A percentile compares a stretch with the other conserved stretches of the same genome.
phyloP scores from a whole-genome alignment of 2,113 vertebrate species.

The Petaurus breviceps region DNA sequence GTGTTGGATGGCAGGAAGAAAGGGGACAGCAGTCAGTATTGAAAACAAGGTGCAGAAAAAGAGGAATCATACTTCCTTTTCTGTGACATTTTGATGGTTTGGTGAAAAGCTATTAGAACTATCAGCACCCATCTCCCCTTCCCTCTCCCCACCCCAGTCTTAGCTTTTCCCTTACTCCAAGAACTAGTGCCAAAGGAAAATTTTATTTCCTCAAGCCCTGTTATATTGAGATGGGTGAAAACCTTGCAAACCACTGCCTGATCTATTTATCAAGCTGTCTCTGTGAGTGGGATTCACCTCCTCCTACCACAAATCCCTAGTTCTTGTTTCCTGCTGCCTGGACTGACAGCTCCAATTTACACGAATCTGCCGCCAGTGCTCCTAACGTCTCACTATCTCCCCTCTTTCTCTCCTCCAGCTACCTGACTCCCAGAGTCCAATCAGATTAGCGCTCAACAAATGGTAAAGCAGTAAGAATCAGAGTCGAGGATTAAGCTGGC shows the following conservation, averaged over 20 bases:
- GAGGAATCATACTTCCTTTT: background rate
- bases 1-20: background rate
- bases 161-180: background rate
- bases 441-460: constrained; percentile 21
- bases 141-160: background rate
- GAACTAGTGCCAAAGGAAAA: background rate
- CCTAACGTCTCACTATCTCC: background rate
- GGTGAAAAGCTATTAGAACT: constrained; percentile 7
- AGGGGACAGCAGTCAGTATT: background rate
- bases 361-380: background rate
- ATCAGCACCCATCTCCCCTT: background rate
- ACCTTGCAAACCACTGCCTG: constrained; percentile 33
- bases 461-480: background rate
- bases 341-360: constrained; percentile 24
- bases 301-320: constrained; percentile 14
- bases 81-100: constrained; percentile 19
- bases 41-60: background rate
- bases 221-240: background rate
- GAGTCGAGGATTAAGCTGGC: background rate
- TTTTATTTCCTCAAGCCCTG: constrained; percentile 25
- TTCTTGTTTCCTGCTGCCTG: constrained; percentile 27
- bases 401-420: background rate
- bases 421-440: background rate
- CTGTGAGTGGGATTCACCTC: constrained; percentile 22
- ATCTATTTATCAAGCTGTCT: constrained; percentile 34